Conservation (phyloP, 2,888 invertebrate species). For the Alcis repandata region DNA sequence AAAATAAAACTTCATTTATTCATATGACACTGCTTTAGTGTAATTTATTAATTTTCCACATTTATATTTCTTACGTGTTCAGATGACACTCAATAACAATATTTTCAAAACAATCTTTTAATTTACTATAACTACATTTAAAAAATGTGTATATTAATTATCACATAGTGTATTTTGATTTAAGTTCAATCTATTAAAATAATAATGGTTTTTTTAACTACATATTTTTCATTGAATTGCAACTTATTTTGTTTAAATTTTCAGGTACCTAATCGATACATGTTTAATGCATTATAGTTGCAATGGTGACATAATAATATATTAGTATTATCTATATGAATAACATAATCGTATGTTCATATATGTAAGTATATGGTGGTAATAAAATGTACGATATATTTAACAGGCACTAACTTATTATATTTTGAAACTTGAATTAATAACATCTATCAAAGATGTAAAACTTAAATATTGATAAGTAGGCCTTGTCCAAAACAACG, state of each 20-base stretch:
- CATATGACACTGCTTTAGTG: constrained; percentile 79
- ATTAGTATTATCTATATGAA: too few species aligned
- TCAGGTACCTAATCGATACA: constrained; percentile 38
- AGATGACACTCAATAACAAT: constrained; percentile 74
- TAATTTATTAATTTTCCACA: constrained; percentile 68
- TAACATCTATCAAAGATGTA: too few species aligned
- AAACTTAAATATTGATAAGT: background rate
- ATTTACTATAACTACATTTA: constrained; percentile 69
- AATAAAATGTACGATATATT: background rate
- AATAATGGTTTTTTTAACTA: constrained; percentile 49
- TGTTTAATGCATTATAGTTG: constrained; percentile 19
- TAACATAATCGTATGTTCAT: constrained; percentile 1
- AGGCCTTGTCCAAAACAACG: constrained; percentile 3
- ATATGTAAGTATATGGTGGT: constrained; percentile 1
- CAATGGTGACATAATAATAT: too few species aligned
- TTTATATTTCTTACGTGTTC: constrained; percentile 53
- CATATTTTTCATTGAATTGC: constrained; percentile 34
- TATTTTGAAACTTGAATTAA: constrained; percentile 3
- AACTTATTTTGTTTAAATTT: constrained; percentile 12
- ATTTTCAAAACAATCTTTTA: constrained; percentile 70
- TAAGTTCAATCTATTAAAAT: constrained; percentile 48
- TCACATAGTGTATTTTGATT: constrained; percentile 76
- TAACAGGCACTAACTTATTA: constrained; percentile 17
- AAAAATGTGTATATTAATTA: constrained; percentile 82
- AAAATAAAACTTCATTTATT: constrained; percentile 66